Evolutionary conservation across 2,797 vertebrate species (phyloP), one percentile per base, ranked within the genome.

Genomic region (Sebastolobus altivelis): DNA sequence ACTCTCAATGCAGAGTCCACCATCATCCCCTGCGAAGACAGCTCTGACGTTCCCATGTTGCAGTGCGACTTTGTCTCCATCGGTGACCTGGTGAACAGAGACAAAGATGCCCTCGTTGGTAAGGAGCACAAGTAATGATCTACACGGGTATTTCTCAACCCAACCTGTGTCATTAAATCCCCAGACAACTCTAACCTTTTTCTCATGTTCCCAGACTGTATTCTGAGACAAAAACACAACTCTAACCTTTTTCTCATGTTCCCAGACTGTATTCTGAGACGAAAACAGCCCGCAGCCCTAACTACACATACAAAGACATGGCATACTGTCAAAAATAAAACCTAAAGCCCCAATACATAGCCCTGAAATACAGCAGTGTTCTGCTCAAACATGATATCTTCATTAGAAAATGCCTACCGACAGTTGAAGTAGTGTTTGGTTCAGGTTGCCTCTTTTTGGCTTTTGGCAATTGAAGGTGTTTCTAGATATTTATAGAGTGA

Each of bases 41-140:
- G 79, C 81, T 78, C 87, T 14, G 97, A 98, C 2, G 96, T 99
- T 84, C 99, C 99, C 81, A 95, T 96, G 84, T 87, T 99, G 94
- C 97, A 98, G 90, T 99, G 97, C 77, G 96, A 98, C 58, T 99
- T 99, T 79, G 88, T 97, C 29, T 87, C 97, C 40, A 98, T 99
- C 6, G 92, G 85, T 5, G 96, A 98, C 68, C 93, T 99, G 83
- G 98, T 98, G 92, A 95, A 82, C 83, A 95, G 84, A 22, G 93
- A 96, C 16, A 99, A 98, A 93, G 98, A 99, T 80, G 86, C 97
- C 0, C 88, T 98, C n/a, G 85, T 99, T 73, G 99, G 99, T 99
- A 88, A 96, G 97, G 84, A 87, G 29, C 37, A 22, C 9, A 20
- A 10, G 60, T 38, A 18, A 33, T 20, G 10, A 65, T 67, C n/a